A percentile compares a stretch with the other conserved stretches of the same genome.
Conservation (phyloP, 2,888 invertebrate genomes). For the Alcis repandata region DNA sequence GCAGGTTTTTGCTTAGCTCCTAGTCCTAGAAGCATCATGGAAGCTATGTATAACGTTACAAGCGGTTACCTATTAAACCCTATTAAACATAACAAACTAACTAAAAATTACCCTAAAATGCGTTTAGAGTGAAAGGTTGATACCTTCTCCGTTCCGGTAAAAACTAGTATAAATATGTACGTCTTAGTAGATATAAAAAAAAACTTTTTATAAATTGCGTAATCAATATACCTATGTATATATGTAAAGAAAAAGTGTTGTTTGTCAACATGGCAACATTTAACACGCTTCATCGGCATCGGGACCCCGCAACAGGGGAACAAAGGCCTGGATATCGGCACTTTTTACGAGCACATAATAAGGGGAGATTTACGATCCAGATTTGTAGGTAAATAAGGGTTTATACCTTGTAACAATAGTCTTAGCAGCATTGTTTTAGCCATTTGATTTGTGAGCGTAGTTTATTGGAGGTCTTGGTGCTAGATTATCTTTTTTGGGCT, state of each 20-base stretch:
- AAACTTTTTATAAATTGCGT: no score
- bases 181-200: no score
- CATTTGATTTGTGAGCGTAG: conserved; percentile 16
- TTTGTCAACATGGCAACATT: conserved; percentile 8
- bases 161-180: no score
- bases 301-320: neutral
- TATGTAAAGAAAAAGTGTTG: neutral
- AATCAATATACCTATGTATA: no score
- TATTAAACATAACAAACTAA: no score
- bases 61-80: no score
- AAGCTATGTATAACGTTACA: no score
- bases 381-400: conserved; percentile 44
- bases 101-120: no score
- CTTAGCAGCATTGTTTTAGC: conserved; percentile 27
- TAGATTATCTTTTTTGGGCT: conserved; percentile 8
- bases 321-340: conserved; percentile 24
- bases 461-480: conserved; percentile 15
- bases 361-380: conserved; percentile 37
- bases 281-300: conserved; percentile 10
- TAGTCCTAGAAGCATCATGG: no score
- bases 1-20: no score
- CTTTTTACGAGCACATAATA: conserved; percentile 44
- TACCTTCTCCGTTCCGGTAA: no score
- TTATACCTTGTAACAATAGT: conserved; percentile 30
- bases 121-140: no score